Percentiles rank a stretch among this genome's conserved stretches.
Conservation (phyloP, 2,888 invertebrate genomes). For the Ophion ellenae region DNA sequence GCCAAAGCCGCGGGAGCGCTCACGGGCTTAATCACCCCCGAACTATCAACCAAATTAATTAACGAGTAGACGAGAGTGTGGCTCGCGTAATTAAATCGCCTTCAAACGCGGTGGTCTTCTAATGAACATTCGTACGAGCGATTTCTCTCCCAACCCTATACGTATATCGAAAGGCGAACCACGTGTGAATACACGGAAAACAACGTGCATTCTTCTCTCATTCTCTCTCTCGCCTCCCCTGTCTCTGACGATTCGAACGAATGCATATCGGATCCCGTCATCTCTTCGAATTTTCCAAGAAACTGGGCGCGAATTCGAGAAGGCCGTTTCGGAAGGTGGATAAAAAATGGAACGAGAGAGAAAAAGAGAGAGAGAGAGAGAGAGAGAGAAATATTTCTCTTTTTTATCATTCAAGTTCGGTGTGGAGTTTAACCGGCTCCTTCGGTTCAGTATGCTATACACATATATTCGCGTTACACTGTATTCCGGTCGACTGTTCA, state of each 20-base stretch:
- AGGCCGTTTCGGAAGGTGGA: constrained; percentile 25
- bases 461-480: constrained; percentile 34
- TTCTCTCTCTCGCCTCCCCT: constrained; percentile 32
- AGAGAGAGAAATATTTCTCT: constrained; percentile 47
- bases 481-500: constrained; percentile 18
- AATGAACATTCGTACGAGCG: constrained; percentile 78
- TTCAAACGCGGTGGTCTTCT: constrained; percentile 76
- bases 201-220: constrained; percentile 65
- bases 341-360: constrained; percentile 25
- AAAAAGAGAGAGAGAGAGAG: constrained; percentile 4
- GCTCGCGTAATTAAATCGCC: constrained; percentile 78
- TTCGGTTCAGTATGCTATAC: constrained; percentile 53
- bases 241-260: constrained; percentile 49
- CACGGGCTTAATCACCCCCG: constrained; percentile 76
- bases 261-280: constrained; percentile 67
- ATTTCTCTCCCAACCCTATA: constrained; percentile 60
- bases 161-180: constrained; percentile 31
- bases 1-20: constrained; percentile 38
- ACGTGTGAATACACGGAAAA: constrained; percentile 32
- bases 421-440: constrained; percentile 61
- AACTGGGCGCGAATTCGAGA: constrained; percentile 65
- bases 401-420: constrained; percentile 66
- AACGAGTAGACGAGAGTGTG: constrained; percentile 70
- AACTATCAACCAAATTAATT: constrained; percentile 80
- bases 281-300: constrained; percentile 70